Base-by-base conservation (phyloP, 2,113 vertebrate species). In the Odobenus rosmarus region DNA sequence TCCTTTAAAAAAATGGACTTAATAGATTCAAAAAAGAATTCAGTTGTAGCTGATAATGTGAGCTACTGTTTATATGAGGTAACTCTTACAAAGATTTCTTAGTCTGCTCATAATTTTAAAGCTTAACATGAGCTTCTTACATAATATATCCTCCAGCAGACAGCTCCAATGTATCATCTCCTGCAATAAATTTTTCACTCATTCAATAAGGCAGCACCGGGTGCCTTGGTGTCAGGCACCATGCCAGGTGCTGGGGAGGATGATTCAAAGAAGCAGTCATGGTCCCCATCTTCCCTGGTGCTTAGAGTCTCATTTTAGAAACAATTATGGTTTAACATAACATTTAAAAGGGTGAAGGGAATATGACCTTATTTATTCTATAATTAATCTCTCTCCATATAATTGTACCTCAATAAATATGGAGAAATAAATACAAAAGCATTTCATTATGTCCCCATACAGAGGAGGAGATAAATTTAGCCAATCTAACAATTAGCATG, bases 31-130 rank as follows among this genome's bases (percentile, higher is more conserved):
- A 71, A 61, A 79, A 39, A 77, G 59, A 89, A 83, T 67, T 93
- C 26, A 53, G 57, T 67, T 86, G 33, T 16, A 84, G 77, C 31
- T 88, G 49, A 79, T 42, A 74, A 88, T 67, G 10, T 71, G 51
- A 81, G 24, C 74, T 92, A 89, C 21, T 28, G 36, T 71, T 88
- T 90, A 85, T 71, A 61, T 42, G 87, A 97, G 84, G 31, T n/a
- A 93, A 95, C 51, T 83, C 39, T 87, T 81, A 71, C 21, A 61
- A 93, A 93, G 7, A 76, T 46, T 84, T 96, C 69, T 93, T 96
- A 61, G 53, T 95, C 26, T 95, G 49, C 23, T 96, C 64, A 6
- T 46, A n/a, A 83, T 90, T 97, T 92, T 94, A 94, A 97, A 90
- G 46, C 49, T 87, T 92, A 80, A 83, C 42, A 55, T 15, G 64